These are phyloP conservation scores for Coturnix japonica DNA, from an alignment of 2,113 vertebrate genomes.

Conservation along the genomic window DNA sequence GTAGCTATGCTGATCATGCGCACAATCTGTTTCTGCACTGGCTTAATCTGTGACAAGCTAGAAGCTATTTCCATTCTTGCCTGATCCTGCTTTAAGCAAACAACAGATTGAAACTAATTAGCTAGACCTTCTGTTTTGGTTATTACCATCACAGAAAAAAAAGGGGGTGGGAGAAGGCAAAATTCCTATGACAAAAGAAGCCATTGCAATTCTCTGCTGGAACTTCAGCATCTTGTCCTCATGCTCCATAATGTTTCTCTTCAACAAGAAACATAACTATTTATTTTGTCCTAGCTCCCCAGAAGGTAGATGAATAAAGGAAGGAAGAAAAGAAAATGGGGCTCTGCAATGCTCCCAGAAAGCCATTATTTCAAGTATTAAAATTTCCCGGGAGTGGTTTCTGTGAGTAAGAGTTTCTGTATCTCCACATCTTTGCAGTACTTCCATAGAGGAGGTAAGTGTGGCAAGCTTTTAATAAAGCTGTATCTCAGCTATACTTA, in stretches of 20 bases:
- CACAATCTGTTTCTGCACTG: constrained; percentile 72
- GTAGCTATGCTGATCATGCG: constrained; percentile 42
- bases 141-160: not conserved
- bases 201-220: not conserved
- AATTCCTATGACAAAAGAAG: not conserved
- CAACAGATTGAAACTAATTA: constrained; percentile 59
- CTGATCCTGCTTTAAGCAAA: constrained; percentile 71
- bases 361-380: not conserved
- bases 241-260: not conserved
- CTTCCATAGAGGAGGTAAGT: constrained; percentile 34
- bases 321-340: not conserved
- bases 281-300: not conserved
- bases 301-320: not conserved
- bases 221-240: not conserved
- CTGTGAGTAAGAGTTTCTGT: not conserved
- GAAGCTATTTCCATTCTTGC: constrained; percentile 80
- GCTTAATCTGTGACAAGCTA: constrained; percentile 73
- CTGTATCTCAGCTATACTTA: constrained; percentile 40
- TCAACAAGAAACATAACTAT: not conserved
- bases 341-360: not conserved
- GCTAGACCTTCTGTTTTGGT: constrained; percentile 46
- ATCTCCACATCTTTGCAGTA: not conserved
- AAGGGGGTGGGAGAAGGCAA: not conserved
- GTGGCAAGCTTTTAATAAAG: constrained; percentile 32
- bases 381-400: not conserved